Evolutionary conservation across 2,113 vertebrate genomes (phyloP), one percentile per base, ranked within the genome.

Genomic region (Phaetusa simplex): DNA sequence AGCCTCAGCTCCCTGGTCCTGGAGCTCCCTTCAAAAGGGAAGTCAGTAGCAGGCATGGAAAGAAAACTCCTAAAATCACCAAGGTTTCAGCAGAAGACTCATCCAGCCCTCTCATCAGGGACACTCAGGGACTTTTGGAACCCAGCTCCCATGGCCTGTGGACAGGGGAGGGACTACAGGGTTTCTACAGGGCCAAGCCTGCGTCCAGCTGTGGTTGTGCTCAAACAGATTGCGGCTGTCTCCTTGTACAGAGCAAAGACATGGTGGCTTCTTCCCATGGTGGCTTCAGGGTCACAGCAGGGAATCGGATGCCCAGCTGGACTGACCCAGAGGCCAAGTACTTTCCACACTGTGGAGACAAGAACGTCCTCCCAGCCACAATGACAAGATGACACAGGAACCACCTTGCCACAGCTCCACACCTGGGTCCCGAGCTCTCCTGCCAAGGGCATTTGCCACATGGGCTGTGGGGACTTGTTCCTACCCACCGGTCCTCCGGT

Each of bases 111-210:
- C 67, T 71, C 66, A 71, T n/a, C 69, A 56, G 59, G 62, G 84
- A 79, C 87, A 70, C 78, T 95, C 91, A 95, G 94, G 93, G 94
- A 95, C 86, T 65, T 82, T 27, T n/a, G 36, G 69, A 66, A 43
- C 49, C 43, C 72, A 21, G 40, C 29, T 90, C 53, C 73, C 36
- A 26, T 3, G 15, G 18, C 34, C n/a, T 90, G 45, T 30, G 14
- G 27, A 30, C 56, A 72, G 32, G 4, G 11, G 11, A 76, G 49
- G 32, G 30, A 61, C 71, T 66, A 56, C 43, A 8, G 22, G 24
- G 45, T 24, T 38, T 64, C 45, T 59, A 32, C 40, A 49, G 70
- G 72, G 40, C 29, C 71, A 71, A 77, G 34, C 62, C 36, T 70
- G 5, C 4, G 7, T 36, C 45, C 38, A 55, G 72, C 50, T 24